Evolutionary conservation across 2,797 vertebrate genomes (phyloP).

Genomic region (Sebastiscus tertius): DNA sequence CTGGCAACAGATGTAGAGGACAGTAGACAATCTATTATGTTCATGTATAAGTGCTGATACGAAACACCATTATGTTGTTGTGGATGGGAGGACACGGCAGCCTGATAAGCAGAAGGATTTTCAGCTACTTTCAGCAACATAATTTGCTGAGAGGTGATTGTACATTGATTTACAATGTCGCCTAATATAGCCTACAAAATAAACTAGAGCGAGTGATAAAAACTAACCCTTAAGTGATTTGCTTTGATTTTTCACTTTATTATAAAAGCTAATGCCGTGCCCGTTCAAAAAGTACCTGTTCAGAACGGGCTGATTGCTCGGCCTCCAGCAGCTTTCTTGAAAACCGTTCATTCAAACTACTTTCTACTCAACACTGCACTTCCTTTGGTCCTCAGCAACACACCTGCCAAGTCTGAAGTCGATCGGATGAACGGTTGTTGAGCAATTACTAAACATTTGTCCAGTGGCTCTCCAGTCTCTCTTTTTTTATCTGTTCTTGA

Average conservation of each 20-base stretch:
- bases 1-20: slow-evolving; percentile 64
- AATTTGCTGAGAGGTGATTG: slow-evolving; percentile 44
- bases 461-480: neutral
- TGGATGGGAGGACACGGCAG: slow-evolving; percentile 28
- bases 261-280: neutral
- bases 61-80: slow-evolving; percentile 42
- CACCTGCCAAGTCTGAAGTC: neutral
- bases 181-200: neutral
- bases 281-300: neutral
- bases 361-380: neutral
- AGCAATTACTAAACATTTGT: neutral
- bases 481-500: neutral
- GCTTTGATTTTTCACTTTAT: slow-evolving; percentile 2
- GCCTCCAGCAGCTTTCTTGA: neutral
- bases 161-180: slow-evolving; percentile 48
- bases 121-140: slow-evolving; percentile 46
- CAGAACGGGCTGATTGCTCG: neutral
- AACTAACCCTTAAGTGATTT: slow-evolving; percentile 3
- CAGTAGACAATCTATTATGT: slow-evolving; percentile 59
- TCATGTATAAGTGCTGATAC: slow-evolving; percentile 58
- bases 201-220: slow-evolving; percentile 15
- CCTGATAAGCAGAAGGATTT: slow-evolving; percentile 47
- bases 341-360: neutral
- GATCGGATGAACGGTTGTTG: neutral
- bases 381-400: neutral